phyloP scores from a whole-genome alignment of 2,888 invertebrate genomes.

The Leptinotarsa peninsularis region DNA sequence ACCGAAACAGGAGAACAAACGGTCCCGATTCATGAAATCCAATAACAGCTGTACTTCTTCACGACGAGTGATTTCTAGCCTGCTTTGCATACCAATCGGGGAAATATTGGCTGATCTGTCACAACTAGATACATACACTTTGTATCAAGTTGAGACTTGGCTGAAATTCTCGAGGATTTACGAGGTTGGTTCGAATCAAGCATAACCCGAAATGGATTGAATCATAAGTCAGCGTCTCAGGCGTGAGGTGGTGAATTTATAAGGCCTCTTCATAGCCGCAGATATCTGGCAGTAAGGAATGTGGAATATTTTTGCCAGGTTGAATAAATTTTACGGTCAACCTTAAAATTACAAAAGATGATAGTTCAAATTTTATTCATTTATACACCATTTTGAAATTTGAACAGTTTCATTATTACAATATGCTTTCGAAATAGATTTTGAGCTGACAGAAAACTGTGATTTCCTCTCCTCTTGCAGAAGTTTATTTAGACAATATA shows the following conservation, averaged over 20 bases:
- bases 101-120: constrained; percentile 56
- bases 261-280: neutral
- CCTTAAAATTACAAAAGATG: too few species aligned
- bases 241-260: constrained; percentile 6
- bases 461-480: too few species aligned
- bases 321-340: too few species aligned
- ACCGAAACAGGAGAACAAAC: constrained; percentile 55
- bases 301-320: too few species aligned
- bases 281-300: neutral
- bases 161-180: constrained; percentile 12
- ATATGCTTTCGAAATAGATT: too few species aligned
- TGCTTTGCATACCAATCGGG: constrained; percentile 61
- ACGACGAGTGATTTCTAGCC: constrained; percentile 61
- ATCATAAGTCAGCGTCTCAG: constrained; percentile 14
- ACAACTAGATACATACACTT: constrained; percentile 47
- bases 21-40: constrained; percentile 62
- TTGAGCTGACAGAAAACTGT: too few species aligned
- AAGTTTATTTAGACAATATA: too few species aligned
- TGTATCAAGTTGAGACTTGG: constrained; percentile 29
- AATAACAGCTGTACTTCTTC: constrained; percentile 64
- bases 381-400: too few species aligned
- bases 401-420: too few species aligned
- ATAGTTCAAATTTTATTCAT: too few species aligned
- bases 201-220: constrained; percentile 17
- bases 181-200: constrained; percentile 13